A percentile compares a stretch with the other conserved stretches of the same genome.
Conservation (phyloP, 2,113 vertebrate genomes). For the Labeo rohita region DNA sequence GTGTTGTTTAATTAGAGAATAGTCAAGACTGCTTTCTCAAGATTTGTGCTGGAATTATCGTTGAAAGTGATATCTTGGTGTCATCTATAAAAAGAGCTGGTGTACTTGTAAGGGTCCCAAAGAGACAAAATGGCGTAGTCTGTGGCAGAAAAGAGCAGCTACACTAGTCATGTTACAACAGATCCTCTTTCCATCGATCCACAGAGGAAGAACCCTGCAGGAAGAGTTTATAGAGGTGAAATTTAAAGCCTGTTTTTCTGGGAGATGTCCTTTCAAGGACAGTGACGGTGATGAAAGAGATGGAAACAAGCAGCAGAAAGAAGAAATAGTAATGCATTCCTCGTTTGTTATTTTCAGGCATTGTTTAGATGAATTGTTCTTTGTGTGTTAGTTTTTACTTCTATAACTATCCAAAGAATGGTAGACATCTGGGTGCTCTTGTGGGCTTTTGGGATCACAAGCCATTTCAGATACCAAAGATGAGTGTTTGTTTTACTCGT, state of each 20-base stretch:
- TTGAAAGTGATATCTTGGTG: background rate
- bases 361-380: constrained; percentile 14
- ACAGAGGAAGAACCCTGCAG: constrained; percentile 74
- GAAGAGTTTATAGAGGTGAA: constrained; percentile 74
- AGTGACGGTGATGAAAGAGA: constrained; percentile 52
- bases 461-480: background rate
- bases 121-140: constrained; percentile 62
- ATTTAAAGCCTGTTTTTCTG: constrained; percentile 67
- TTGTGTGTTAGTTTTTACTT: constrained; percentile 22
- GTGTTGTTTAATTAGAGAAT: background rate
- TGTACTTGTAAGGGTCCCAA: constrained; percentile 49
- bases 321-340: background rate
- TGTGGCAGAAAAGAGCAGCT: constrained; percentile 64
- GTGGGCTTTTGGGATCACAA: background rate
- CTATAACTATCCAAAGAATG: background rate
- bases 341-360: constrained; percentile 8
- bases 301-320: background rate
- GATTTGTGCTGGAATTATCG: background rate
- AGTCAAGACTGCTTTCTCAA: background rate
- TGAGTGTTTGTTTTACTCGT: background rate
- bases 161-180: constrained; percentile 69
- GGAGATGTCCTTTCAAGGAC: constrained; percentile 75
- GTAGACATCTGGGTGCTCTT: background rate
- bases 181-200: constrained; percentile 79
- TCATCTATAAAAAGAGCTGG: constrained; percentile 29